Evolutionary conservation across 2,797 vertebrate species (phyloP), one percentile per base, ranked within the genome.

Genomic region (Passerculus sandwichensis): DNA sequence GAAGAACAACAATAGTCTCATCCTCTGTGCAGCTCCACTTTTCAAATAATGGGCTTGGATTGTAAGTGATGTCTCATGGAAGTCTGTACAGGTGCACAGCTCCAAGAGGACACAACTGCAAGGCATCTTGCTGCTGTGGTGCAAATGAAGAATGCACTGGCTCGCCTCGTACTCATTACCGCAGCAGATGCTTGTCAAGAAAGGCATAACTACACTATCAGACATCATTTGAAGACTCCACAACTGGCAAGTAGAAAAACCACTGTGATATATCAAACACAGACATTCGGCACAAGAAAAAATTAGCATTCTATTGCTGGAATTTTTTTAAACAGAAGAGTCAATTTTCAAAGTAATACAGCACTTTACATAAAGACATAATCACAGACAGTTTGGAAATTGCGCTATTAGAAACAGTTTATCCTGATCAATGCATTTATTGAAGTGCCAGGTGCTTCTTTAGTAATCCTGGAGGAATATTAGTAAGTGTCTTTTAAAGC

Each of bases 361-460:
- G 66, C 53, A 74, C 67, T 92, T 95, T 40, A 45, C n/a, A 64
- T 71, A 61, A 80, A 65, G 44, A 85, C 65, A 78, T 84, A 91
- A 85, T 65, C 65, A 70, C 61, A 84, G 42, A 57, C 53, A 87
- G 62, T 77, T 96, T 85, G 76, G 53, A 85, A 54, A 71, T 48
- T 72, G 45, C 9, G 27, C 40, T 69, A 13, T 78, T 94, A 85
- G 47, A 69, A 94, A 88, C n/a, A 38, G 51, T 85, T 94, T 78
- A 88, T 81, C 66, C 72, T 93, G 78, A 91, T 95, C 92, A 82
- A 71, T 79, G 71, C 26, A 60, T 78, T 93, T 86, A 79, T 54
- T 91, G 84, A 93, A 96, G 88, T 95, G 88, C 69, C 93, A 94
- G 83, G 81, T 94, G 85, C 34, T 75, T 78, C 85, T 94, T 90